Conservation (phyloP, 1,140 invertebrate genomes). For the Subanguina moxae region DNA sequence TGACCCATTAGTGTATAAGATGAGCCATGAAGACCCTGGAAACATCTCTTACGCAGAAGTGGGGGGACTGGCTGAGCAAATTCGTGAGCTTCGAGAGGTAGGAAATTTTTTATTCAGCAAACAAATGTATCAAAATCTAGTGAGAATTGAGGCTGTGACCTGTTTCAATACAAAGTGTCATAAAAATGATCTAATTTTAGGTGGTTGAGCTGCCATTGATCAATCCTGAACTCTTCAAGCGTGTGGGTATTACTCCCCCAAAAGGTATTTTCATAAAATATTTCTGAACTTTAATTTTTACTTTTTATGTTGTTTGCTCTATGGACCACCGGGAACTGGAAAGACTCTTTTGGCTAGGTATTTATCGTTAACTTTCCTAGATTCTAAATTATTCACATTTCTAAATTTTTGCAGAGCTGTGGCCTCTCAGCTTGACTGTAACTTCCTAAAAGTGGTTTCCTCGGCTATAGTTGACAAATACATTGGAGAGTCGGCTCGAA, state of each 20-base stretch:
- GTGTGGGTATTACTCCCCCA: conserved; percentile 96
- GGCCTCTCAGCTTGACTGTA: conserved; percentile 93
- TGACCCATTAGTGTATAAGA: conserved; percentile 98
- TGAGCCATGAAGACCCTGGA: conserved; percentile 99
- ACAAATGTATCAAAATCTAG: neutral
- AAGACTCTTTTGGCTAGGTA: conserved; percentile 83
- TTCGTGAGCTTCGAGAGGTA: conserved; percentile 85
- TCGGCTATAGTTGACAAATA: conserved; percentile 99
- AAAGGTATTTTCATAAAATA: too few relatives aligned
- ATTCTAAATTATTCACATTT: too few relatives aligned
- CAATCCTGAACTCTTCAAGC: conserved; percentile 93
- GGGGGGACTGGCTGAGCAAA: conserved; percentile 94
- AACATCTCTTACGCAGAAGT: conserved; percentile 91
- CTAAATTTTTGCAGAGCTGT: conserved; percentile 70
- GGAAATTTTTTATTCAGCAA: neutral
- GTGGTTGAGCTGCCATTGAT: conserved; percentile 93
- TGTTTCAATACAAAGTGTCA: too few relatives aligned
- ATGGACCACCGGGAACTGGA: conserved; percentile 94
- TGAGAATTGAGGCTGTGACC: too few relatives aligned
- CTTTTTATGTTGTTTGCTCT: too few relatives aligned
- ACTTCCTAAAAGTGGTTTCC: conserved; percentile 97
- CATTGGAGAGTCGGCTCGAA: conserved; percentile 93
- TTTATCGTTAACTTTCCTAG: too few relatives aligned
- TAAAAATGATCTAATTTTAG: conserved; percentile 5
- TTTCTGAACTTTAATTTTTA: too few relatives aligned